Evolutionary conservation across 2,113 vertebrate species (phyloP).

Genomic region (Vulpes ferrilata): DNA sequence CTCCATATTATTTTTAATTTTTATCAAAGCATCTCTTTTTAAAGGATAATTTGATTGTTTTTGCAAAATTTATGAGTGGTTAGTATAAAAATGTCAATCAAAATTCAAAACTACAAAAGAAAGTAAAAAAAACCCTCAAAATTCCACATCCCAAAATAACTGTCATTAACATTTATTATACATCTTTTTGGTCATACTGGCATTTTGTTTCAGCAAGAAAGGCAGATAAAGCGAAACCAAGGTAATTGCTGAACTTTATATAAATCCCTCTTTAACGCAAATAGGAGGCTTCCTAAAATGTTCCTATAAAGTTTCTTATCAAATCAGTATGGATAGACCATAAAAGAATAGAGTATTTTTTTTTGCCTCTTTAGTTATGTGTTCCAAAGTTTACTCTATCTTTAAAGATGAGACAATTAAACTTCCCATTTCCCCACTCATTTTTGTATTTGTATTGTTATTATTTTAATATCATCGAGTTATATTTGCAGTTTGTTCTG

Average conservation of each 20-base stretch:
- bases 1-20: background rate
- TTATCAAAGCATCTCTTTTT: conserved; percentile 43
- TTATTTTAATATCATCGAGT: conserved; percentile 41
- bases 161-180: conserved; percentile 33
- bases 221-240: conserved; percentile 12
- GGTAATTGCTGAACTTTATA: background rate
- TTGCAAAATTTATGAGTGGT: background rate
- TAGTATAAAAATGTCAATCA: conserved; percentile 47
- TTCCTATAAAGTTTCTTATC: conserved; percentile 1
- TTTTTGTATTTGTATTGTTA: conserved; percentile 40
- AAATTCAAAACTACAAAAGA: conserved; percentile 45
- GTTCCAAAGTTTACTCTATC: background rate
- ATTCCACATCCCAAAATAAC: background rate
- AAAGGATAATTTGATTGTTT: conserved; percentile 54
- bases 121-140: background rate
- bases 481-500: background rate
- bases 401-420: conserved; percentile 23
- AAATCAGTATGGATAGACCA: background rate
- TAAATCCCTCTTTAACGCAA: background rate
- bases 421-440: background rate
- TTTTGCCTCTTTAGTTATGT: background rate
- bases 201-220: conserved; percentile 54
- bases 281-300: background rate
- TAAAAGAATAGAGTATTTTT: background rate
- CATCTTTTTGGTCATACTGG: conserved; percentile 17